Evolutionary conservation across 2,888 invertebrate genomes (phyloP).

Genomic region (Agrypnus murinus): DNA sequence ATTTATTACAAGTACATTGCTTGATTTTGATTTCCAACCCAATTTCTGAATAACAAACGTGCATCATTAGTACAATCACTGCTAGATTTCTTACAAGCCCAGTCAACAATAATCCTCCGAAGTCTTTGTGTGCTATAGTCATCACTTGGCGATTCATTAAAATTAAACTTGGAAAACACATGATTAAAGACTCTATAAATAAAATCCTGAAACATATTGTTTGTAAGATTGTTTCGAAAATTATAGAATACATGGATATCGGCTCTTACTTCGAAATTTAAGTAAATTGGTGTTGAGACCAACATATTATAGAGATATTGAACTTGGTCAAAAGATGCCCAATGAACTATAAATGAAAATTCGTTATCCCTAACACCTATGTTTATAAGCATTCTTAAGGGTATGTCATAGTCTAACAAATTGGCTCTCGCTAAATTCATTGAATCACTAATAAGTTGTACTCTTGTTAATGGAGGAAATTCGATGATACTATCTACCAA

Average conservation of each 20-base stretch:
- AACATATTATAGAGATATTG: constrained; percentile 76
- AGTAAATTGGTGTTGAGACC: constrained; percentile 75
- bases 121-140: constrained; percentile 74
- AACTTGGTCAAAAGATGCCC: constrained; percentile 75
- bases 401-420: constrained; percentile 75
- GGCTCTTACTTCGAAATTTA: constrained; percentile 76
- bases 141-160: constrained; percentile 70
- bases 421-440: constrained; percentile 76
- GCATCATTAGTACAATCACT: constrained; percentile 73
- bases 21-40: constrained; percentile 35
- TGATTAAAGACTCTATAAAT: constrained; percentile 71
- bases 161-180: constrained; percentile 73
- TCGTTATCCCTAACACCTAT: constrained; percentile 71
- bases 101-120: constrained; percentile 74
- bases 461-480: constrained; percentile 77
- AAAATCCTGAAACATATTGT: constrained; percentile 70
- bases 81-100: constrained; percentile 75
- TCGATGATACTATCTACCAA: constrained; percentile 72
- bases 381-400: constrained; percentile 73
- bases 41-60: constrained; percentile 61
- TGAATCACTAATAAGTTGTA: constrained; percentile 82
- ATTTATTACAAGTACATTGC: too few relatives aligned
- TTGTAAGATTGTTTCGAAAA: too few relatives aligned
- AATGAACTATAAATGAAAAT: constrained; percentile 76
- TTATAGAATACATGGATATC: too few relatives aligned